These are phyloP conservation scores for Delia radicum DNA, from an alignment of 1,140 invertebrate species.

Conservation along the genomic window DNA sequence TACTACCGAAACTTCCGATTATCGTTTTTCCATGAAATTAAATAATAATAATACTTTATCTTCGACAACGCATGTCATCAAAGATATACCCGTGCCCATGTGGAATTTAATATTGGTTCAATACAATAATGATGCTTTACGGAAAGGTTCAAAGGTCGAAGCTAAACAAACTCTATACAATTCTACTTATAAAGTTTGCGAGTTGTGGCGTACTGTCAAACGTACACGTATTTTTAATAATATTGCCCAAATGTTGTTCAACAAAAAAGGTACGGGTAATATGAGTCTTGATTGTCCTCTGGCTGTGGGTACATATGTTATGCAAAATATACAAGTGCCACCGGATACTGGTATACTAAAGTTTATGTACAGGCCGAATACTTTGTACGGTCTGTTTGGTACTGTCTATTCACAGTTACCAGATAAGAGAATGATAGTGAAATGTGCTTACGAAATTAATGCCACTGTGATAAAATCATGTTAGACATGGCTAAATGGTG, in stretches of 20 bases:
- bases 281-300: conserved; percentile 45
- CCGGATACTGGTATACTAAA: conserved; percentile 43
- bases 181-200: conserved; percentile 39
- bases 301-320: conserved; percentile 38
- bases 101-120: conserved; percentile 43
- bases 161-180: conserved; percentile 41
- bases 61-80: conserved; percentile 38
- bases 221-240: conserved; percentile 44
- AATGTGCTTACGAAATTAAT: conserved; percentile 45
- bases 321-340: conserved; percentile 44
- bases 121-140: conserved; percentile 25
- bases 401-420: conserved; percentile 36
- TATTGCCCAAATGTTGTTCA: conserved; percentile 38
- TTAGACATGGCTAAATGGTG: background rate
- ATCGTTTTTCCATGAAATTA: conserved; percentile 35
- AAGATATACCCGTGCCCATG: conserved; percentile 40
- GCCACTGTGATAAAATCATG: conserved; percentile 43
- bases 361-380: conserved; percentile 49
- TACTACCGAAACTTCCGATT: conserved; percentile 38
- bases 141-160: conserved; percentile 26
- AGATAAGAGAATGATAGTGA: conserved; percentile 32
- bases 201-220: conserved; percentile 44
- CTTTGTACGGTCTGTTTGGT: conserved; percentile 39
- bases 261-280: conserved; percentile 37
- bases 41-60: conserved; percentile 43